Evolutionary conservation across 2,888 invertebrate genomes (phyloP).

Genomic region (Auanema sp.): DNA sequence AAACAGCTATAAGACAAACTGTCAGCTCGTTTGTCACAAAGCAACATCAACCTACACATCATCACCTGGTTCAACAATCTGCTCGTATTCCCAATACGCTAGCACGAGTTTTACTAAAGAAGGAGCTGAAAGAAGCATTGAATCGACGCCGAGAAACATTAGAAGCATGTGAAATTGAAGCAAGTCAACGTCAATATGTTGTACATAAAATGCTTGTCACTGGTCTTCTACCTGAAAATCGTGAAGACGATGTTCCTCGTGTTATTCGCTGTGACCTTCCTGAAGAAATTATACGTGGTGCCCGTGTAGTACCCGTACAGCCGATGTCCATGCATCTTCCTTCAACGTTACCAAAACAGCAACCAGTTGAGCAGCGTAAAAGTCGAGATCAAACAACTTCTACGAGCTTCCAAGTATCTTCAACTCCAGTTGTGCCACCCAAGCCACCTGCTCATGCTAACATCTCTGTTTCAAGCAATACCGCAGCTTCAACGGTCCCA

Average conservation of each 20-base stretch:
- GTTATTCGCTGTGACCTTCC: constrained; percentile 61
- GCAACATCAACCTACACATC: constrained; percentile 6
- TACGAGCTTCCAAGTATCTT: constrained; percentile 12
- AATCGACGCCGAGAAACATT: constrained; percentile 65
- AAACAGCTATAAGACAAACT: constrained; percentile 30
- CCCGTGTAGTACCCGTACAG: constrained; percentile 48
- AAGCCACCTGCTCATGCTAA: constrained; percentile 19
- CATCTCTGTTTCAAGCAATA: not conserved
- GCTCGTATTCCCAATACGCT: constrained; percentile 49
- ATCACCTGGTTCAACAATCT: constrained; percentile 11
- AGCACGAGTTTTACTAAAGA: constrained; percentile 65
- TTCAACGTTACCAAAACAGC: not conserved
- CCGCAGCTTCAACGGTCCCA: too few relatives aligned
- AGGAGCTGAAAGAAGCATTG: constrained; percentile 67
- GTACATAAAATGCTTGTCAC: constrained; percentile 61
- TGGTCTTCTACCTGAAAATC: constrained; percentile 55
- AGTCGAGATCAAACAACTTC: not conserved
- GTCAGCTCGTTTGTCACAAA: constrained; percentile 25
- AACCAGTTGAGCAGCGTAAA: not conserved
- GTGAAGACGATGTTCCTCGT: constrained; percentile 55
- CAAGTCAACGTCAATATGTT: constrained; percentile 63
- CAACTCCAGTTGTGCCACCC: not conserved
- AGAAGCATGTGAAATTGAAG: constrained; percentile 67
- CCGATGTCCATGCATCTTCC: constrained; percentile 5
- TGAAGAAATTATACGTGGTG: constrained; percentile 56